Evolutionary conservation across 2,888 invertebrate species (phyloP), one percentile per base, ranked within the genome.

Genomic region (Limenitis camilla): DNA sequence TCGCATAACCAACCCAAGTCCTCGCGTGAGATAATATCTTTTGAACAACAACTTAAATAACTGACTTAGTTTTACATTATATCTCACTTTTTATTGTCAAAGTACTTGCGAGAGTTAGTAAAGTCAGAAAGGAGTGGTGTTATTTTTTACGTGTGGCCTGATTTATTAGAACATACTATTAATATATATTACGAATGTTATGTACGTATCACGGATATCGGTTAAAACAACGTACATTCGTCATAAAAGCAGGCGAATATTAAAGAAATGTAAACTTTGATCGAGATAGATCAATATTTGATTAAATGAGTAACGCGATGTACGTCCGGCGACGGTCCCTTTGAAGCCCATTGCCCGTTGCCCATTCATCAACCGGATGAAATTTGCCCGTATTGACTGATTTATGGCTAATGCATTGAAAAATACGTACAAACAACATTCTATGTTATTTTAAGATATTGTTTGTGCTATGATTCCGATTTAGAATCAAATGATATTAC

Each of bases 261-360:
- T 49, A 40, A 9, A 33, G 35, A 48, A 49, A 52, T 40, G n/a
- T 33, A 38, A 49, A 46, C 51, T 48, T 46, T 31, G 50, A 44
- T 48, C 43, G 35, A 38, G 49, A 42, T 43, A 48, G 49, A 58
- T 52, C 55, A 58, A 58, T 58, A 55, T 58, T 58, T 58, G 55
- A 58, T 50, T 36, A 52, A 45, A 50, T 43, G 28, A 47, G 44
- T 42, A 9, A 19, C 32, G 46, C 39, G 38, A 39, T 19, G 53
- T 39, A 48, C 57, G 45, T 57, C 52, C 57, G 58, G 55, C 45
- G 56, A 48, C 58, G 58, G 41, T 31, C 11, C 6, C 65, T 67
- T 67, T 67, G 66, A 67, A 65, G 62, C 52, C 51, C 49, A 63
- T 64, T 62, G 64, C 59, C 53, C 53, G 44, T 63, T 63, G 63